Evolutionary conservation across 2,797 vertebrate species (phyloP), one percentile per base, ranked within the genome.

Genomic region (Masticophis lateralis): DNA sequence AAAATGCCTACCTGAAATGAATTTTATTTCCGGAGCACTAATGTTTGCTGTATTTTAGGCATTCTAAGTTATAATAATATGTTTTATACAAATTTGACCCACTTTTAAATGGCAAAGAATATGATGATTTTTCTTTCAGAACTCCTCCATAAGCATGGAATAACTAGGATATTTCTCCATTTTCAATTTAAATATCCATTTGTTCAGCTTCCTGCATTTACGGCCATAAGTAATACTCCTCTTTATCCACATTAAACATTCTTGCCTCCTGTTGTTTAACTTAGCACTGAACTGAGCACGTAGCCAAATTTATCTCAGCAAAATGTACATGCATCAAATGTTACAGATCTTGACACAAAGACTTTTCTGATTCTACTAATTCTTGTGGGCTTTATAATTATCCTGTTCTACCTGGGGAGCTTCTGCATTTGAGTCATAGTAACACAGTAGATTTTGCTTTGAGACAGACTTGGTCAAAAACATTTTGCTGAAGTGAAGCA

Each of bases 1-100:
- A 37, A 20, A 79, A 94, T 92, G 92, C 95, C 11, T 95, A 96
- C 94, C 16, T 95, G 47, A 83, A 91, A 94, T 94, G 95, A 92
- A 53, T 92, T 22, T 93, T 63, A 5, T 96, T 97, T 96, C 94
- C 95, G 91, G 13, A 25, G 43, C 91, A 27, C 63, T 86, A 0
- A 94, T 92, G 66, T 57, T 51, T 0, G 0, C 92, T 94, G 91
- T 91, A 92, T 89, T 0, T 0, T 5, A 2, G 0, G 92, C 25
- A 94, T 92, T 74, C 90, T 94, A 90, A 63, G 18, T 6, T 74
- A 18, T 74, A 74, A 32, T 2, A 27, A 56, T 69, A 32, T 53
- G 63, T n/a, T 32, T 32, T 43, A 25, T 66, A 37, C 28, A 56
- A 28, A n/a, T 69, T 74, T 93, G 28, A 27, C 55, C 37, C 83